Percentiles rank a stretch among this genome's conserved stretches.
Conservation (phyloP, 2,113 vertebrate species). For the Stomatorhinus ivindoensis region DNA sequence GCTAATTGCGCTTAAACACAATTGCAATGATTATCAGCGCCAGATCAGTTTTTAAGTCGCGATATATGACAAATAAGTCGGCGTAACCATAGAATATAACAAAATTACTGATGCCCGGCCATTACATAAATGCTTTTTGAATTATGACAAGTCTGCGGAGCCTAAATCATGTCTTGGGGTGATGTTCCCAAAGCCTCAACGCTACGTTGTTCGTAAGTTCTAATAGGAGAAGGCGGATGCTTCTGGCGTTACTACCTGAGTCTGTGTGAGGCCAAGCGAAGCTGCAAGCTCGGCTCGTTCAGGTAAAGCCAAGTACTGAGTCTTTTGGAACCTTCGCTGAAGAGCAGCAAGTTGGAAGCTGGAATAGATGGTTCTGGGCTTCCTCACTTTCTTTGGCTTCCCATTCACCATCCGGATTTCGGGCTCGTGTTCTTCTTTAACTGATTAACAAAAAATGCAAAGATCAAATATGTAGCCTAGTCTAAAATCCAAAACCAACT, state of each 20-base stretch:
- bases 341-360: conserved; percentile 95
- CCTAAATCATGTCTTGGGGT: background rate
- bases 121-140: background rate
- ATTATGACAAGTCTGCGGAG: background rate
- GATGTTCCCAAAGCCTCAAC: too few species aligned
- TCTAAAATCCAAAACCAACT: background rate
- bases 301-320: conserved; percentile 91
- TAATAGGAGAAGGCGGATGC: background rate
- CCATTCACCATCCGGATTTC: conserved; percentile 96
- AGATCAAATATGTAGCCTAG: background rate
- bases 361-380: conserved; percentile 95
- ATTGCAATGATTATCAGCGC: background rate
- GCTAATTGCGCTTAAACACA: background rate
- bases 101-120: background rate
- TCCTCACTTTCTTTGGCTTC: conserved; percentile 97
- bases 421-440: conserved; percentile 92
- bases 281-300: conserved; percentile 94
- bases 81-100: background rate
- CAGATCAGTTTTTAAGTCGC: background rate
- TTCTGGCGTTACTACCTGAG: conserved; percentile 67
- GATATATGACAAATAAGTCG: background rate
- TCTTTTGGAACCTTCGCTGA: conserved; percentile 93
- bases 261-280: conserved; percentile 91
- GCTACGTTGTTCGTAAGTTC: too few species aligned
- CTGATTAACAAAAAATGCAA: conserved; percentile 49